Base-by-base conservation (phyloP, 2,888 invertebrate species). In the Orthonychiurus folsomi region DNA sequence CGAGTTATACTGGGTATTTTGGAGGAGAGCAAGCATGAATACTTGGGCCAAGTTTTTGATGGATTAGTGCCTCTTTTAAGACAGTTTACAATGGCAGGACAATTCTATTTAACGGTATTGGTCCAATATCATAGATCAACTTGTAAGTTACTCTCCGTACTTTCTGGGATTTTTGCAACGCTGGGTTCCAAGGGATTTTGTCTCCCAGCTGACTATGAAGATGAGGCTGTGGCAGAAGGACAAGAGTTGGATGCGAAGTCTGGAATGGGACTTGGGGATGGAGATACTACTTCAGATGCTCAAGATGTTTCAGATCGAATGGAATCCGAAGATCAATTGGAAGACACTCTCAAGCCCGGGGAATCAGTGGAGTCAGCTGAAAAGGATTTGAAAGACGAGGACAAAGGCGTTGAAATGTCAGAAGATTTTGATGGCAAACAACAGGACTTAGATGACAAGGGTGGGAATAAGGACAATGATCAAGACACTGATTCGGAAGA, bases 261-360 rank as follows among this genome's bases (percentile, higher is more conserved):
- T 66, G 92, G 92, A 3, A 87, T 90, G 75, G 96, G 96, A 0
- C 80, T 96, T 2, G 93, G 93, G 0, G 95, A 95, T 66, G 96
- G 95, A 0, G 86, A 88, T 78, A 69, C 69, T 2, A 67, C 71
- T 12, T 68, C 71, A 24, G 94, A 94, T 1, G 86, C 89, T 71
- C 92, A 89, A 74, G 97, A 99, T 77, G 93, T 96, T 26, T 96
- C 96, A 0, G 95, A 97, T 64, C 86, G 86, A 75, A 90, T 95
- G 59, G 89, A 91, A 76, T 84, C 84, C n/a, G 84, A 92, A 81
- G 95, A 95, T 80, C 95, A 96, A 77, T 77, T 95, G 56, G 94
- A 95, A 63, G 94, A 93, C 72, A 90, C 93, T 0, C 83, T 85
- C 66, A 86, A 87, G 37, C 86, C 87, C 56, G 89, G 88, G 74